Conservation (phyloP, 2,888 invertebrate genomes). For the Lydus trimaculatus region DNA sequence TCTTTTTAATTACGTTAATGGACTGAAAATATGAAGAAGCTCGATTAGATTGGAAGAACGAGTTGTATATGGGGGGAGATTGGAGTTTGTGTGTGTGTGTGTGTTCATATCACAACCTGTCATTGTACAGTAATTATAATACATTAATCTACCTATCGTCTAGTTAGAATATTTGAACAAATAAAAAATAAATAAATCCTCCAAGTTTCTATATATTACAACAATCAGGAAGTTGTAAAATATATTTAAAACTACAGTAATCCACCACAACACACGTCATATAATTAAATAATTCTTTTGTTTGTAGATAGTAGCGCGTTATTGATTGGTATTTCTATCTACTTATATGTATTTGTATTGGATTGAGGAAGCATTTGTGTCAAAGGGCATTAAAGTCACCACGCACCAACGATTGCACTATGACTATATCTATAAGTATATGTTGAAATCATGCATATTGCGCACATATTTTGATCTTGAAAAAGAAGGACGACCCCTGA, state of each 20-base stretch:
- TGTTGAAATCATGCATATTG: constrained; percentile 9
- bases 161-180: too few relatives aligned
- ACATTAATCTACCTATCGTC: neutral
- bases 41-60: constrained; percentile 9
- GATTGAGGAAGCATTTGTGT: constrained; percentile 44
- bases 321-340: constrained; percentile 33
- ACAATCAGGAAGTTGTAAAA: constrained; percentile 34
- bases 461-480: neutral
- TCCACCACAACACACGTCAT: constrained; percentile 43
- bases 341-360: constrained; percentile 6
- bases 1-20: constrained; percentile 31
- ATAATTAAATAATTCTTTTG: constrained; percentile 52
- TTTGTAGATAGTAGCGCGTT: constrained; percentile 51
- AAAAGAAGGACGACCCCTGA: constrained; percentile 9
- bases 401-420: constrained; percentile 50
- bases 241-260: constrained; percentile 47
- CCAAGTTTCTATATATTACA: constrained; percentile 5
- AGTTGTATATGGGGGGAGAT: constrained; percentile 6
- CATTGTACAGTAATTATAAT: neutral
- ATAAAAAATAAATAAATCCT: too few relatives aligned
- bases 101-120: neutral
- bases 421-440: constrained; percentile 5
- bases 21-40: constrained; percentile 20
- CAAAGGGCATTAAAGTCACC: constrained; percentile 57
- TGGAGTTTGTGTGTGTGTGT: neutral